phyloP scores from a whole-genome alignment of 92 coral and sea anemone species.

The Metridium senile region DNA sequence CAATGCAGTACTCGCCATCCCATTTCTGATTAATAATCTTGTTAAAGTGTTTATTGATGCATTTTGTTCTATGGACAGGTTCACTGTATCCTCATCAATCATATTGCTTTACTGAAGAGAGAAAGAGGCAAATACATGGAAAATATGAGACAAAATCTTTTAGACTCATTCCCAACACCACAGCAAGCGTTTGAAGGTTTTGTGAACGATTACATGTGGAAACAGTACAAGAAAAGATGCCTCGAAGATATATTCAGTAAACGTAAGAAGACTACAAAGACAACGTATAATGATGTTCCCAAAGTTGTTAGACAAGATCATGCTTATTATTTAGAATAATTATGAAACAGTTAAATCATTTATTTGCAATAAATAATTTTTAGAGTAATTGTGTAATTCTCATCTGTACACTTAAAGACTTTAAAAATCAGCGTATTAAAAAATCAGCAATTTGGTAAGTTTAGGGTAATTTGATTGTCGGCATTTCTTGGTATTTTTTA shows the following conservation, averaged over 20 bases:
- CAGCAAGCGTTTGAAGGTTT: constrained; percentile 76
- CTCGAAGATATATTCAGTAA: constrained; percentile 74
- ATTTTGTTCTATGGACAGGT: constrained; percentile 68
- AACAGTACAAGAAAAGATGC: constrained; percentile 78
- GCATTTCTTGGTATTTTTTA: too few species aligned
- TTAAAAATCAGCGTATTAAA: too few species aligned
- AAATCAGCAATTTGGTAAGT: too few species aligned
- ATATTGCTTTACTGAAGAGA: constrained; percentile 68
- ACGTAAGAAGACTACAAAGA: constrained; percentile 58
- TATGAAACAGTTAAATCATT: too few species aligned
- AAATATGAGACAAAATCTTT: constrained; percentile 56
- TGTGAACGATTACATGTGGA: constrained; percentile 78
- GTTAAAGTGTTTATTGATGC: background rate
- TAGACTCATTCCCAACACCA: constrained; percentile 58
- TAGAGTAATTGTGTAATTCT: background rate
- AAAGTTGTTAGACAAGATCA: constrained; percentile 78
- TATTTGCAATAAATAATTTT: background rate
- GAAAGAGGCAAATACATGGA: constrained; percentile 79
- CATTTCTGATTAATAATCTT: background rate
- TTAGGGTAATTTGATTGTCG: too few species aligned
- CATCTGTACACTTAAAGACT: too few species aligned
- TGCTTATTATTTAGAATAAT: constrained; percentile 56
- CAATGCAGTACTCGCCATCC: too few species aligned
- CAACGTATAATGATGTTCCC: constrained; percentile 85
- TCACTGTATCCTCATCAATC: constrained; percentile 82